Conservation (phyloP, 1,140 invertebrate species). For the Phymorhynchus buccinoides region DNA sequence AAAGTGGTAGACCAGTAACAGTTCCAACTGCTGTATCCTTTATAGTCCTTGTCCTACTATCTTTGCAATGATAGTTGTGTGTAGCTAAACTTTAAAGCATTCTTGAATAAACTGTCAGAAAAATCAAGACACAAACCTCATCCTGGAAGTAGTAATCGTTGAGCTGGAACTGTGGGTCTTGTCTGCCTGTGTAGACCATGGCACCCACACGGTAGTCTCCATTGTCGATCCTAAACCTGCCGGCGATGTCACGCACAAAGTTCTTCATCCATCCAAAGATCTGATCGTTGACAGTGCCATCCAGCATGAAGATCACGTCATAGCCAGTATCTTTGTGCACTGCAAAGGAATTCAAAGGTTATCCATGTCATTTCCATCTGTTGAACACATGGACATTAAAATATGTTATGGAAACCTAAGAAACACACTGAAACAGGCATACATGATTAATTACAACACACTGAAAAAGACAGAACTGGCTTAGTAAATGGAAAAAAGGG, state of each 20-base stretch:
- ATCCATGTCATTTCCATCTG: too few species aligned
- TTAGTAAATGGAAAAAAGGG: too few species aligned
- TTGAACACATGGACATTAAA: too few species aligned
- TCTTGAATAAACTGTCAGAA: background rate
- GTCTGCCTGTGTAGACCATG: constrained; percentile 57
- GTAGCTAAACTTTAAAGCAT: constrained; percentile 7
- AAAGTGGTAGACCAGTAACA: too few species aligned
- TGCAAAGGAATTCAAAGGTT: constrained; percentile 31
- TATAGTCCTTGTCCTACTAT: too few species aligned
- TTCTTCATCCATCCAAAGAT: constrained; percentile 61
- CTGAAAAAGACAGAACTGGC: too few species aligned
- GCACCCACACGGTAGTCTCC: constrained; percentile 62
- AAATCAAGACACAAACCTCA: constrained; percentile 36
- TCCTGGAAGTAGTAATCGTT: constrained; percentile 53
- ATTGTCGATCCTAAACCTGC: constrained; percentile 54
- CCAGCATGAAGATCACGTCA: constrained; percentile 68
- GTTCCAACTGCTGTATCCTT: too few species aligned
- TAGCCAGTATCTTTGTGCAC: constrained; percentile 49
- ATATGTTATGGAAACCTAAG: too few species aligned
- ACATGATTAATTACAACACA: too few species aligned
- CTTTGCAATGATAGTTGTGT: background rate
- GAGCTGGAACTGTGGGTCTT: constrained; percentile 61
- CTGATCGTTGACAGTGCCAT: constrained; percentile 59
- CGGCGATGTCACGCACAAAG: constrained; percentile 54
- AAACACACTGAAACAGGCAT: too few species aligned